phyloP scores from a whole-genome alignment of 2,797 vertebrate species.

The Sciurus carolinensis region DNA sequence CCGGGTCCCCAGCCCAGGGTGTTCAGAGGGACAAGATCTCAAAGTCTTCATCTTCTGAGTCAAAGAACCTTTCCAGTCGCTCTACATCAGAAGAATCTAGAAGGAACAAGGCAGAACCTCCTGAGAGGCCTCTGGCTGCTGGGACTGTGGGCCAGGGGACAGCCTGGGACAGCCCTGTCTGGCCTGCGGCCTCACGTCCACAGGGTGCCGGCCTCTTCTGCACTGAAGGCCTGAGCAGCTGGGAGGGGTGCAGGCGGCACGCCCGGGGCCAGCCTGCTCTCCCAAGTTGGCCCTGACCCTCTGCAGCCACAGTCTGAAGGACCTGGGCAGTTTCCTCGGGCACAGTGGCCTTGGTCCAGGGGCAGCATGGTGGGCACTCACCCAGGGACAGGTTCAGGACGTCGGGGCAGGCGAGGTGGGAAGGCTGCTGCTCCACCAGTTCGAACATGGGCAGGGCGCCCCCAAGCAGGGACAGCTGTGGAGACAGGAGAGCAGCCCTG shows the following conservation, averaged over 20 bases:
- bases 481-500: not conserved
- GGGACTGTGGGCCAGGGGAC: no score
- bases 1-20: constrained; percentile 71
- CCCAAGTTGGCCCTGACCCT: no score
- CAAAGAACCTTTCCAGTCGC: constrained; percentile 97
- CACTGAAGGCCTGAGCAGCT: not conserved
- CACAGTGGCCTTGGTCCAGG: no score
- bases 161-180: not conserved
- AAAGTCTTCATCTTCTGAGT: constrained; percentile 99
- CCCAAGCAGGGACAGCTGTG: constrained; percentile 94
- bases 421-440: constrained; percentile 96
- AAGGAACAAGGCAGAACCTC: not conserved
- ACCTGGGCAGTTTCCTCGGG: no score
- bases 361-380: constrained; percentile 83
- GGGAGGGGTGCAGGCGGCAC: no score
- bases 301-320: no score
- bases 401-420: constrained; percentile 95
- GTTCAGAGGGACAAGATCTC: constrained; percentile 98
- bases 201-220: not conserved
- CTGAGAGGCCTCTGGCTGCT: accelerated
- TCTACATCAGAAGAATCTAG: constrained; percentile 97
- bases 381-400: constrained; percentile 97
- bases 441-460: constrained; percentile 98
- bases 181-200: not conserved
- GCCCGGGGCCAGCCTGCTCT: no score